phyloP scores from a whole-genome alignment of 23 tunicate species.

The Oikopleura albicans region DNA sequence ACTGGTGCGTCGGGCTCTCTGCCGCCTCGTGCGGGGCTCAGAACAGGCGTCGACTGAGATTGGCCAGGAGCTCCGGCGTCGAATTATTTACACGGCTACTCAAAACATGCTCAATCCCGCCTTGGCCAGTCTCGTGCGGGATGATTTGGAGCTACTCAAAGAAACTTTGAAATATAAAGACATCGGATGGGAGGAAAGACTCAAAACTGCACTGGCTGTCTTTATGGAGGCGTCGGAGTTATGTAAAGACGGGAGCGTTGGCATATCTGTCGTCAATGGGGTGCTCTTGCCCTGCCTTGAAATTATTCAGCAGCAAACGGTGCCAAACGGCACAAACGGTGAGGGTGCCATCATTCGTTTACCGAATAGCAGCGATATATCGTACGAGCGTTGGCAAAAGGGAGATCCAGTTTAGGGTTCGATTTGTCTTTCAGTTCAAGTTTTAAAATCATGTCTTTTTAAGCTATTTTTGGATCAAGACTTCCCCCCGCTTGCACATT shows the following conservation, averaged over 20 bases:
- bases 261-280: neutral
- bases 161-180: neutral
- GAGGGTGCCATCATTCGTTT: too few relatives aligned
- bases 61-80: neutral
- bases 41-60: neutral
- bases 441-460: too few relatives aligned
- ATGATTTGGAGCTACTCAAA: neutral
- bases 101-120: neutral
- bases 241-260: neutral
- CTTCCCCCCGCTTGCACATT: too few relatives aligned
- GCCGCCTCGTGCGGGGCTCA: neutral
- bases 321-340: too few relatives aligned
- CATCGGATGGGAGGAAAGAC: neutral
- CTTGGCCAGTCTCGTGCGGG: neutral
- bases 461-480: too few relatives aligned
- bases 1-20: neutral
- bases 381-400: too few relatives aligned
- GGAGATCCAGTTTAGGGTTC: too few relatives aligned
- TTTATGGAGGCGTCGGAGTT: neutral
- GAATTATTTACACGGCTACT: neutral
- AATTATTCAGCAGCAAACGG: neutral
- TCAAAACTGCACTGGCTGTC: neutral
- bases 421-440: too few relatives aligned
- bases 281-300: neutral
- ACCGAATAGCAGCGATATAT: too few relatives aligned